Base-by-base conservation (phyloP, 1,140 invertebrate genomes). In the Ruditapes philippinarum region DNA sequence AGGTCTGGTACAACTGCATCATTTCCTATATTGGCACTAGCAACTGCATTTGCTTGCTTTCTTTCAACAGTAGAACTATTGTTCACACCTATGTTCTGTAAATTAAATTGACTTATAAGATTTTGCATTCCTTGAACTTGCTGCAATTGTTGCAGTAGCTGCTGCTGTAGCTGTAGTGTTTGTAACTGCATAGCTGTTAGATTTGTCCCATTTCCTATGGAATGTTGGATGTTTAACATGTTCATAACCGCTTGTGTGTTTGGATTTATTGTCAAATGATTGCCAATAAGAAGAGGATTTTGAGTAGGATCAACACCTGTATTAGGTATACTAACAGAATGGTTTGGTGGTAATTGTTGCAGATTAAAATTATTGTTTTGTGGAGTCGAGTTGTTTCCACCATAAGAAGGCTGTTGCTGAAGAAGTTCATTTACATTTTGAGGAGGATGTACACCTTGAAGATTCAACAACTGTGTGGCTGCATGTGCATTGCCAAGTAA, bases 51-150 rank as follows among this genome's bases (percentile, higher is more conserved):
- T 33, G 25, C 36, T 33, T 54, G n/a, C 45, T 33, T 78, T 7
- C 25, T 31, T 54, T 49, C 74, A 31, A 40, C 74, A 25, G 74
- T 49, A 22, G 25, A 12, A 51, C 7, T 51, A 49, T 45, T 76
- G 36, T 49, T 78, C 14, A 78, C 74, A 22, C 25, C 45, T 19
- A 51, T 49, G 45, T 86, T 85, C 65, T 93, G 91, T 9, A 92
- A 38, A 74, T 89, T 90, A 40, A 92, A 91, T 82, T 94, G 93
- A 79, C 90, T 93, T 1, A 93, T 92, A 3, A 94, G 90, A 28
- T 88, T 88, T 86, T 94, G 92, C 93, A 94, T 94, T 17, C 92
- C 92, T 38, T 94, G 93, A 25, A 94, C 84, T 51, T 92, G 92
- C 74, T 94, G 93, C 42, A 94, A 83, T 82, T 94, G 93, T 42